Base-by-base conservation (phyloP, 2,797 vertebrate species). In the Pampus argenteus region DNA sequence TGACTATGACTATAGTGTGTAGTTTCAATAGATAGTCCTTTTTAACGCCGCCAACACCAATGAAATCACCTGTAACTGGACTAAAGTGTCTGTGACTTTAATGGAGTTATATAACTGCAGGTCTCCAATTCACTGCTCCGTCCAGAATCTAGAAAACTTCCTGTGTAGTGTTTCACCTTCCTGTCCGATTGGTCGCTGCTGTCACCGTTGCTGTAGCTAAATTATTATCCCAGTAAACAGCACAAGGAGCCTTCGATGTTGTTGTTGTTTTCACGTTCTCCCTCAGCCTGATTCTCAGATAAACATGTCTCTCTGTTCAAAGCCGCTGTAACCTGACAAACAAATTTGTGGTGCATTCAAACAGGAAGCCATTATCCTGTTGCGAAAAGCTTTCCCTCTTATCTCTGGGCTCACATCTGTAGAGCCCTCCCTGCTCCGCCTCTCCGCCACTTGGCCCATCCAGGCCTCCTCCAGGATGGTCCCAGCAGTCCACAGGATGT, bases 331-430 rank as follows among this genome's bases (percentile, higher is more conserved):
- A 86, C 80, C 73, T 76, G 85, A 83, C 79, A 86, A 87, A 89
- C 88, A 86, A 86, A 77, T 86, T 82, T 83, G 74, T 15, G 15
- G 38, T 63, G 83, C 87, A 48, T 86, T 91, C 84, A 88, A 92
- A 94, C 94, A 94, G 93, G 94, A 95, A 94, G 86, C 78, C 81
- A 88, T 94, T 94, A 93, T 91, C 85, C 91, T 75, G 89, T 87
- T 83, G 54, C 79, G 52, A 84, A 82, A 79, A 78, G 77, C 74
- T 66, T 82, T 51, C 64, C 69, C 44, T 78, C 91, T 94, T 94
- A 95, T 95, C 94, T 88, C 50, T 22, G 66, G 56, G 63, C 85
- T 85, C 85, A 86, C 94, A 94, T 94, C 92, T 94, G 92, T 87
- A 54, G 74, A 68, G 45, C 76, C 77, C 79, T 72, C 73, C 66